Evolutionary conservation across 2,888 invertebrate species (phyloP).

Genomic region (Balanococcus diminutus): DNA sequence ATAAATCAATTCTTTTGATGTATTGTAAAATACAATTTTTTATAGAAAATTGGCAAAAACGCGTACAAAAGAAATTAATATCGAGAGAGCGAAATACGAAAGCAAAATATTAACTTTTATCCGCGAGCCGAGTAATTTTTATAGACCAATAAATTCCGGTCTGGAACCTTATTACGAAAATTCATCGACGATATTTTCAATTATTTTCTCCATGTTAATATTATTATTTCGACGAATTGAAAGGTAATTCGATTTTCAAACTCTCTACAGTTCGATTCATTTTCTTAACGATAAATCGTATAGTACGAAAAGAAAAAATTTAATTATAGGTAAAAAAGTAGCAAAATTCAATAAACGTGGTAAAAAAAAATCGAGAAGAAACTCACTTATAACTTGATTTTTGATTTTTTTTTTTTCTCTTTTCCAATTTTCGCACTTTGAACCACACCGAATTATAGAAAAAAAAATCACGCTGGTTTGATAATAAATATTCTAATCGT

Average conservation of each 20-base stretch:
- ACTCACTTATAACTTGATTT: slow-evolving; percentile 30
- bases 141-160: background rate
- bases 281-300: slow-evolving; percentile 8
- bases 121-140: slow-evolving; percentile 16
- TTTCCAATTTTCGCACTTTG: background rate
- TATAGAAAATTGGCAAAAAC: background rate
- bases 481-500: slow-evolving; percentile 43
- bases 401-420: slow-evolving; percentile 22
- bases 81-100: slow-evolving; percentile 6
- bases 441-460: background rate
- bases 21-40: background rate
- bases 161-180: slow-evolving; percentile 12
- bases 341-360: background rate
- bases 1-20: slow-evolving; percentile 10
- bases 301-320: background rate
- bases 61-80: slow-evolving; percentile 1
- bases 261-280: background rate
- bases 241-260: slow-evolving; percentile 8
- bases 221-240: slow-evolving; percentile 24
- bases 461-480: slow-evolving; percentile 29
- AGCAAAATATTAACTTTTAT: slow-evolving; percentile 14
- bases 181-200: slow-evolving; percentile 15
- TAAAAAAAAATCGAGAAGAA: background rate
- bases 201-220: background rate
- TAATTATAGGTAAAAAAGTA: background rate